phyloP scores from a whole-genome alignment of 2,888 invertebrate species.

The Epistrophe grossulariae region DNA sequence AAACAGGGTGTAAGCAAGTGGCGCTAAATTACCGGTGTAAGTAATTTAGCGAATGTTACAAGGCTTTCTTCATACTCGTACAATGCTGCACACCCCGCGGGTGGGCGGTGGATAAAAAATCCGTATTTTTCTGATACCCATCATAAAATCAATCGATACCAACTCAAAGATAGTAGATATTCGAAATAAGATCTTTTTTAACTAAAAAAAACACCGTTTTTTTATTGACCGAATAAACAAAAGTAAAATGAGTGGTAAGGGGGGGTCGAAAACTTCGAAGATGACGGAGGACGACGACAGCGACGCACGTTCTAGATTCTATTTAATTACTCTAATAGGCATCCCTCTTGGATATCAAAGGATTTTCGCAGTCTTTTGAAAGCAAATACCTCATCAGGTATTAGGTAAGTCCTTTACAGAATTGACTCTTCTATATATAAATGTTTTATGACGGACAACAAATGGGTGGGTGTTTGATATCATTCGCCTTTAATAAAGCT shows the following conservation, averaged over 20 bases:
- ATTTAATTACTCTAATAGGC: constrained; percentile 76
- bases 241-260: constrained; percentile 27
- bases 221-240: constrained; percentile 72
- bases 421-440: constrained; percentile 64
- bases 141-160: constrained; percentile 61
- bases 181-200: constrained; percentile 31
- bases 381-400: constrained; percentile 71
- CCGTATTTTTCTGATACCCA: constrained; percentile 25
- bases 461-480: constrained; percentile 66
- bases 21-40: constrained; percentile 84
- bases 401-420: constrained; percentile 41
- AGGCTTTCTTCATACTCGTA: constrained; percentile 30
- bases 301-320: not conserved
- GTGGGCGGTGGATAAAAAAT: constrained; percentile 5
- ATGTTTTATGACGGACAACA: constrained; percentile 72
- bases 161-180: not conserved
- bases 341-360: constrained; percentile 75
- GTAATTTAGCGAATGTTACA: constrained; percentile 80
- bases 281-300: not conserved
- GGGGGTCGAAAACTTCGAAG: not conserved
- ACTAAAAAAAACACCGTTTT: constrained; percentile 24
- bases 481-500: constrained; percentile 69
- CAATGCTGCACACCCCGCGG: not conserved
- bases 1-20: constrained; percentile 84
- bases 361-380: constrained; percentile 76